Conservation (phyloP, 2,888 invertebrate species). For the Smittia sp. region DNA sequence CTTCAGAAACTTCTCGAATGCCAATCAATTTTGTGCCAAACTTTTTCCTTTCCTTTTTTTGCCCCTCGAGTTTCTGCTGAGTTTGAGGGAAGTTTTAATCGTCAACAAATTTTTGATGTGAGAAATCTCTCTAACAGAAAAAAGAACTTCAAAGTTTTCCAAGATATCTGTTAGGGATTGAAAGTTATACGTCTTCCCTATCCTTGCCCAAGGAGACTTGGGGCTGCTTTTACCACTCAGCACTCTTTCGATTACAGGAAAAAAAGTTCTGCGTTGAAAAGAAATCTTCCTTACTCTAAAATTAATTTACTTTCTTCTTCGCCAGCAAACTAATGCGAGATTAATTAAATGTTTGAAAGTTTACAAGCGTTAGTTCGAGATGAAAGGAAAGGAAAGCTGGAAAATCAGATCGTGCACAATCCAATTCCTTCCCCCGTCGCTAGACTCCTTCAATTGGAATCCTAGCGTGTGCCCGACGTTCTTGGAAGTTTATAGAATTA, state of each 20-base stretch:
- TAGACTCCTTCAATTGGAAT: no score
- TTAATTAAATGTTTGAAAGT: slow-evolving; percentile 35
- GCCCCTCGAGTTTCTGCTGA: no score
- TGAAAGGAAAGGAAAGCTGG: no score
- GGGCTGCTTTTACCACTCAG: no score
- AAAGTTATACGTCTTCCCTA: slow-evolving; percentile 12
- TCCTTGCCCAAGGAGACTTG: slow-evolving; percentile 14
- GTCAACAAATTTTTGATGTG: slow-evolving; percentile 7
- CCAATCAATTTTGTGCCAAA: slow-evolving; percentile 33
- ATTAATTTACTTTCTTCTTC: not conserved
- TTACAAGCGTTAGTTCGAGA: not conserved
- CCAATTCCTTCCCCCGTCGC: no score
- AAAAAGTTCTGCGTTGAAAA: not conserved
- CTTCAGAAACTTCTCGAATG: not conserved
- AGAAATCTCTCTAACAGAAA: slow-evolving; percentile 1
- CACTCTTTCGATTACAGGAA: no score
- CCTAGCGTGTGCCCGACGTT: no score
- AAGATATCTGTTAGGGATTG: slow-evolving; percentile 27
- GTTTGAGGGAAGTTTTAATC: slow-evolving; percentile 5
- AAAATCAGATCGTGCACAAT: no score
- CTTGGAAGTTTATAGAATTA: not conserved
- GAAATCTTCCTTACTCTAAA: not conserved
- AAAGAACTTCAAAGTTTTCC: not conserved
- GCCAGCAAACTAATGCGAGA: slow-evolving; percentile 18
- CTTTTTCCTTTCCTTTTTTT: not conserved